Conservation (phyloP, 1,140 invertebrate species). For the Plectrocnemia conspersa region DNA sequence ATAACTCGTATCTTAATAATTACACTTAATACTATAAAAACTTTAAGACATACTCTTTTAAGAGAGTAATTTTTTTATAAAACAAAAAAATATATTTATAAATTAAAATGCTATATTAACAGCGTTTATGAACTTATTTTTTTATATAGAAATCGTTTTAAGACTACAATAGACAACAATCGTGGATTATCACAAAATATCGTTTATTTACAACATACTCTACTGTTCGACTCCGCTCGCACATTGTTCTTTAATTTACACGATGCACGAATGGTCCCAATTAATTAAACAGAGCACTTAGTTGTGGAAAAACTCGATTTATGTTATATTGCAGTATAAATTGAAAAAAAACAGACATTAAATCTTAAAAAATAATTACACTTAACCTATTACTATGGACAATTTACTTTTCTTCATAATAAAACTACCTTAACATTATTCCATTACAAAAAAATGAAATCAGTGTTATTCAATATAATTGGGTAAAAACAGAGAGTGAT, state of each 20-base stretch:
- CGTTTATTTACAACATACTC: background rate
- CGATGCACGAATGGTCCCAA: slow-evolving; percentile 2
- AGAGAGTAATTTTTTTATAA: too few relatives aligned
- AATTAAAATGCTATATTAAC: slow-evolving; percentile 12
- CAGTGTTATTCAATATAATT: background rate
- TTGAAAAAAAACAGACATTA: background rate
- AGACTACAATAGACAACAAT: slow-evolving; percentile 15
- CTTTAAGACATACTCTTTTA: too few relatives aligned
- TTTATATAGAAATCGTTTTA: background rate
- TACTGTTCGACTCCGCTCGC: background rate
- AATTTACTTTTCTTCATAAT: slow-evolving; percentile 4
- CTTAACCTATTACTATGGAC: slow-evolving; percentile 11
- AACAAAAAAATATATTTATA: slow-evolving; percentile 8
- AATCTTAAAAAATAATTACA: slow-evolving; percentile 4
- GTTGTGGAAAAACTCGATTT: background rate
- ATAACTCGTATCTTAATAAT: background rate
- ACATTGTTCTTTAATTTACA: too few relatives aligned
- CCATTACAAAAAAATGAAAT: background rate
- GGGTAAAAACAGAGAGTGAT: background rate
- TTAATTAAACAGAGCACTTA: slow-evolving; percentile 2
- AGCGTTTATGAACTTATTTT: slow-evolving; percentile 6
- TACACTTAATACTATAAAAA: too few relatives aligned
- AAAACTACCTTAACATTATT: slow-evolving; percentile 5
- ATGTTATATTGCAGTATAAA: too few relatives aligned
- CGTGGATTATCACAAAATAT: background rate